These are phyloP conservation scores for Ursus arctos DNA, from an alignment of 2,113 vertebrate genomes.

Conservation along the genomic window DNA sequence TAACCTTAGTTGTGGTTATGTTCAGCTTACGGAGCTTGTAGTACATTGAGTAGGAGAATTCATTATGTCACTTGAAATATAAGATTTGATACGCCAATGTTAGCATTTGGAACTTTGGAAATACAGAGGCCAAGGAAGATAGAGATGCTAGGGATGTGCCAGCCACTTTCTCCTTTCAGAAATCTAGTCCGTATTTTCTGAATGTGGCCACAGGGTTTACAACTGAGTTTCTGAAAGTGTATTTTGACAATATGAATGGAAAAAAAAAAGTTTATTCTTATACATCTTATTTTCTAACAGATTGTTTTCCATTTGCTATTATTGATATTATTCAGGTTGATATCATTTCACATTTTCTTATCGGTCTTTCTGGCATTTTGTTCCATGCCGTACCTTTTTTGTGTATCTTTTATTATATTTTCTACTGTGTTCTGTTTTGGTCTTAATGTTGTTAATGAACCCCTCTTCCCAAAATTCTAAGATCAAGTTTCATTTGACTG, in stretches of 20 bases:
- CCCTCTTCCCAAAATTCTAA: background rate
- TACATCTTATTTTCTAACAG: background rate
- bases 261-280: background rate
- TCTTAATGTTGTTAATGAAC: background rate
- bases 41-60: background rate
- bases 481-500: slow-evolving; percentile 42
- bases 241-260: background rate
- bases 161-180: background rate
- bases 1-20: background rate
- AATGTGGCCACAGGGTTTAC: background rate
- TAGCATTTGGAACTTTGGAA: background rate
- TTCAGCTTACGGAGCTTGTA: background rate
- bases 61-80: background rate
- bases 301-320: background rate
- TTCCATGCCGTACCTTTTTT: background rate
- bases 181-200: background rate
- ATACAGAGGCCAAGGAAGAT: background rate
- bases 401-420: background rate
- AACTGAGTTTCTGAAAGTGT: background rate
- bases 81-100: background rate
- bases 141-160: background rate
- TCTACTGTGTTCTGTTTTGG: background rate
- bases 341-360: background rate
- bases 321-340: background rate
- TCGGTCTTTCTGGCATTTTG: background rate